phyloP scores from a whole-genome alignment of 1,140 invertebrate species.

The Temnothorax curvispinosus region DNA sequence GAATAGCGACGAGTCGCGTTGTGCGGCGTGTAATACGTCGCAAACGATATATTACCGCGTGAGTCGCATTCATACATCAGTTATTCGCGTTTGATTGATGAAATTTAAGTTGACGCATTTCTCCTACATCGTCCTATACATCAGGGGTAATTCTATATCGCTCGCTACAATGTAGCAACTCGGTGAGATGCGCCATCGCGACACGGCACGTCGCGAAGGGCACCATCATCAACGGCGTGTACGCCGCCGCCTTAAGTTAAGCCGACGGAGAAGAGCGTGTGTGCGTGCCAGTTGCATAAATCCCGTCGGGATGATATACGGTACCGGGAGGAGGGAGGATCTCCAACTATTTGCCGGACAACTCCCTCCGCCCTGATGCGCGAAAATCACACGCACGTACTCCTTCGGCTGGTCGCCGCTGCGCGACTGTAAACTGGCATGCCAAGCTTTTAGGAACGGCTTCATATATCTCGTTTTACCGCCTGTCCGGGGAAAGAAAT shows the following conservation, averaged over 20 bases:
- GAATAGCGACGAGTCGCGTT: slow-evolving; percentile 19
- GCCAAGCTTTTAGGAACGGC: slow-evolving; percentile 52
- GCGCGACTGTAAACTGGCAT: slow-evolving; percentile 44
- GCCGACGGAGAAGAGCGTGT: slow-evolving; percentile 39
- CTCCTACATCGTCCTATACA: not conserved
- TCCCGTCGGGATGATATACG: slow-evolving; percentile 70
- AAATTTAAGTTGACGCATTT: slow-evolving; percentile 46
- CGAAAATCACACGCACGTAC: slow-evolving; percentile 24
- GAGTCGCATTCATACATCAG: slow-evolving; percentile 3
- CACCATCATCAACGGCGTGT: slow-evolving; percentile 33
- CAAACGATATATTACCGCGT: slow-evolving; percentile 35
- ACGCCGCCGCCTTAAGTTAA: slow-evolving; percentile 61
- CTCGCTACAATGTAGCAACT: slow-evolving; percentile 16
- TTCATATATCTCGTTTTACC: slow-evolving; percentile 60
- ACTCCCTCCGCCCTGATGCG: slow-evolving; percentile 30
- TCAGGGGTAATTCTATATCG: slow-evolving; percentile 26
- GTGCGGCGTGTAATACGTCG: not conserved
- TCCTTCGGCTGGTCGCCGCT: slow-evolving; percentile 12
- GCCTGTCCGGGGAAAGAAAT: slow-evolving; percentile 52
- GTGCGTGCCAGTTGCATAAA: slow-evolving; percentile 67
- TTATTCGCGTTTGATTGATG: slow-evolving; percentile 32
- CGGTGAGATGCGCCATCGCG: slow-evolving; percentile 1
- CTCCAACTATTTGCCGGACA: slow-evolving; percentile 72
- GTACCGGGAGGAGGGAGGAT: not conserved
- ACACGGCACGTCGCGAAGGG: not conserved